phyloP scores from a whole-genome alignment of 1,140 invertebrate species.

The Leguminivora glycinivorella region DNA sequence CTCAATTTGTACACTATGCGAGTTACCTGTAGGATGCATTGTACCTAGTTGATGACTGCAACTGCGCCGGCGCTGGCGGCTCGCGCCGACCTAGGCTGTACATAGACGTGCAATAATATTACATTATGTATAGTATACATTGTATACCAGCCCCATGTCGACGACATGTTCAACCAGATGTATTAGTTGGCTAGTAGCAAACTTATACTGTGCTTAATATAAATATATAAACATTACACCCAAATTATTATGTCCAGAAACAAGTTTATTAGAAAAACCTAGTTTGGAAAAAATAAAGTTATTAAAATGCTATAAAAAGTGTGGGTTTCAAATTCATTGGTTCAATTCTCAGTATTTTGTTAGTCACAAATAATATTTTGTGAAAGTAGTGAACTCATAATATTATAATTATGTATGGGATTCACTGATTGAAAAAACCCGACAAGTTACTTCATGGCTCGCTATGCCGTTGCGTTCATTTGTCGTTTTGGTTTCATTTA shows the following conservation, averaged over 20 bases:
- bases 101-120: constrained; percentile 22
- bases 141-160: background rate
- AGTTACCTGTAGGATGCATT: too few species aligned
- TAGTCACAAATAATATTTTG: background rate
- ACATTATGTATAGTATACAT: background rate
- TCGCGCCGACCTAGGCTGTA: constrained; percentile 16
- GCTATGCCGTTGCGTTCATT: too few species aligned
- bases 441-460: too few species aligned
- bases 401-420: background rate
- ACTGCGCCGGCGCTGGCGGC: background rate
- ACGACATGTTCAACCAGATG: background rate
- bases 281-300: background rate
- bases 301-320: background rate
- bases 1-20: too few species aligned
- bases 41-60: too few species aligned
- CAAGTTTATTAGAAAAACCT: background rate
- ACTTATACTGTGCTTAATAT: constrained; percentile 4
- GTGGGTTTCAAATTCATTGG: background rate
- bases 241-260: background rate
- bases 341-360: background rate
- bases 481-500: too few species aligned
- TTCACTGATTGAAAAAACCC: background rate
- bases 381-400: background rate
- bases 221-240: background rate
- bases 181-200: constrained; percentile 2